A percentile compares a stretch with the other conserved stretches of the same genome.
Evolutionary conservation across 2,888 invertebrate species (phyloP).

Genomic region (Physocephala rufipes): DNA sequence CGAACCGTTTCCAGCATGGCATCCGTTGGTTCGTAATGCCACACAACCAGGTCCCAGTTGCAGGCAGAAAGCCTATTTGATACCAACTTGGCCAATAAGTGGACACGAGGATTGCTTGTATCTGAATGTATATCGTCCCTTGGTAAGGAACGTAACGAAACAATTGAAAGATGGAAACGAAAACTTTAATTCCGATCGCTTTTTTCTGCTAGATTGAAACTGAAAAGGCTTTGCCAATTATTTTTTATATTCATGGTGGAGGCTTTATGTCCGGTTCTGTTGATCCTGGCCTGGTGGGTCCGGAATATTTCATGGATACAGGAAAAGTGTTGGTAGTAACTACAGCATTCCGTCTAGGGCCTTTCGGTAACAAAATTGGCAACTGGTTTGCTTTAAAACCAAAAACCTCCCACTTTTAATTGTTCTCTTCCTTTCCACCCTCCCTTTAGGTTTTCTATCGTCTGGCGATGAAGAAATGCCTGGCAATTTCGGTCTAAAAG

Average conservation of each 20-base stretch:
- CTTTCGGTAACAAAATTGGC: constrained; percentile 49
- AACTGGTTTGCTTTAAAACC: neutral
- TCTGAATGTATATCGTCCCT: constrained; percentile 67
- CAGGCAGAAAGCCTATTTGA: constrained; percentile 66
- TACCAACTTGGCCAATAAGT: constrained; percentile 48
- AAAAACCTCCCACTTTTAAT: too few species aligned
- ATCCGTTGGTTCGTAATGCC: constrained; percentile 52
- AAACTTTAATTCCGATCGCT: neutral
- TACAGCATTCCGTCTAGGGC: constrained; percentile 62
- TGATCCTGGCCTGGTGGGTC: constrained; percentile 59
- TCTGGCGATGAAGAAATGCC: constrained; percentile 65
- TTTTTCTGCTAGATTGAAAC: neutral
- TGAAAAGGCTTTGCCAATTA: constrained; percentile 59
- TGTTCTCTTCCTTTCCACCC: neutral
- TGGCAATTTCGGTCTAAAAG: constrained; percentile 67
- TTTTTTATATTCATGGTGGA: constrained; percentile 68
- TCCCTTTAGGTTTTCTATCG: constrained; percentile 61
- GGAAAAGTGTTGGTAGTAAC: constrained; percentile 63
- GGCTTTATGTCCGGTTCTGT: constrained; percentile 66
- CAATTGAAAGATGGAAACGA: too few species aligned
- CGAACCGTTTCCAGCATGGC: constrained; percentile 51
- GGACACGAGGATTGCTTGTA: constrained; percentile 68
- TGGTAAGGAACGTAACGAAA: constrained; percentile 36
- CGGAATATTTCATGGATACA: constrained; percentile 66
- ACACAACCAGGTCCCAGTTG: constrained; percentile 61